Percentiles rank a stretch among this genome's conserved stretches.
Evolutionary conservation across 2,888 invertebrate species (phyloP).

Genomic region (Tiphia femorata): DNA sequence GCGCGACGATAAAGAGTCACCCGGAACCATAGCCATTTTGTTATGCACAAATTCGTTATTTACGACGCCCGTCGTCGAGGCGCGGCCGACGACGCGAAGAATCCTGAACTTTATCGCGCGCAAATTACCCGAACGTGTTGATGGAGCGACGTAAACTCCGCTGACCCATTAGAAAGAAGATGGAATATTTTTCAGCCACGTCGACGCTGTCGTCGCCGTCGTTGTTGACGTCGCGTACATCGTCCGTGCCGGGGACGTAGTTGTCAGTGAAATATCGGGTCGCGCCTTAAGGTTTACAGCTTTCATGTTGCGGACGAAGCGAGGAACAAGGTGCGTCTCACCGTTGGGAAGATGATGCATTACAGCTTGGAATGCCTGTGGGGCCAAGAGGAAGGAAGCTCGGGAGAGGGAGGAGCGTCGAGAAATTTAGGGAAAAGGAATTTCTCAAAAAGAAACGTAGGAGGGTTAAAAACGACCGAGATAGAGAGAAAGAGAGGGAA

Average conservation of each 20-base stretch:
- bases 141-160: no score
- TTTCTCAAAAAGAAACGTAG: background rate
- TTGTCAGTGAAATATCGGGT: background rate
- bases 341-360: constrained; percentile 24
- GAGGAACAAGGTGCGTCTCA: constrained; percentile 5
- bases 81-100: no score
- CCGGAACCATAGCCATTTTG: no score
- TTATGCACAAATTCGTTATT: no score
- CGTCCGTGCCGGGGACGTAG: background rate
- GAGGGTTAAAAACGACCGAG: background rate
- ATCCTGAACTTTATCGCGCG: no score
- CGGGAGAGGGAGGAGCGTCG: no score
- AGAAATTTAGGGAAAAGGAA: background rate
- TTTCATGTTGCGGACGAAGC: background rate
- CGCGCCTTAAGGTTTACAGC: constrained; percentile 1
- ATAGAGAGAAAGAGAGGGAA: background rate
- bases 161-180: no score
- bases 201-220: background rate
- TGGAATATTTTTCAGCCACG: no score
- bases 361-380: constrained; percentile 20
- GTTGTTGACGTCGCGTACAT: background rate
- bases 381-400: background rate
- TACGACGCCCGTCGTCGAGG: no score
- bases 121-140: no score
- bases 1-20: no score